Base-by-base conservation (phyloP, 2,797 vertebrate genomes). In the Sebastes ruberrimus region DNA sequence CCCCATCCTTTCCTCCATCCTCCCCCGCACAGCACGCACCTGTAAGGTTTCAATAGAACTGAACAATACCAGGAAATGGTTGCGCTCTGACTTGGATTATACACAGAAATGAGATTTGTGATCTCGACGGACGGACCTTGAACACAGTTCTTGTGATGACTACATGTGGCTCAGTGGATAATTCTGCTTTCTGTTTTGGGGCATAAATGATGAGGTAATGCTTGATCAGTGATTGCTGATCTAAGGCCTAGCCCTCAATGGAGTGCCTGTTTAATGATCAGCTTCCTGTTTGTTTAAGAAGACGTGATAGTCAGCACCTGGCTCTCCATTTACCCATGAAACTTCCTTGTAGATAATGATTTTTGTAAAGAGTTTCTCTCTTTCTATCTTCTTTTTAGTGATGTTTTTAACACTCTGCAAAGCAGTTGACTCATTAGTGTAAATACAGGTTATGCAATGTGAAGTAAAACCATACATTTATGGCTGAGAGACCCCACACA, bases 11-110 rank as follows among this genome's bases (percentile, higher is more conserved):
- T 73, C 59, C 86, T 80, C 30, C 30, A 2, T 46, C 56, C 80
- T 8, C 76, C 61, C 62, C 35, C 75, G 9, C 53, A 32, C 72
- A 82, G 69, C 57, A 38, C 7, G 49, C 93, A 96, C 93, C 95
- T 95, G 94, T 85, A 80, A 35, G 62, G 46, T 72, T 81, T 88
- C 68, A 73, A 53, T 82, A 62, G 81, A 80, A n/a, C 46, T 10
- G 0, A 83, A 96, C 95, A 96, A 95, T 95, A 57, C 69, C 80
- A 94, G 95, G 95, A 96, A 95, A 86, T 91, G 74, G 72, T 84
- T 89, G 42, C 4, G 2, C 68, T 72, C 22, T 30, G 35, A 74
- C 74, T 74, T 22, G 35, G 69, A 63, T 59, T 78, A 42, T 55
- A 78, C 22, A 80, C 66, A 83, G 71, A 81, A 64, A 85, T 14